Base-by-base conservation (phyloP, 2,888 invertebrate genomes). In the Brachynemurus nebulosus region DNA sequence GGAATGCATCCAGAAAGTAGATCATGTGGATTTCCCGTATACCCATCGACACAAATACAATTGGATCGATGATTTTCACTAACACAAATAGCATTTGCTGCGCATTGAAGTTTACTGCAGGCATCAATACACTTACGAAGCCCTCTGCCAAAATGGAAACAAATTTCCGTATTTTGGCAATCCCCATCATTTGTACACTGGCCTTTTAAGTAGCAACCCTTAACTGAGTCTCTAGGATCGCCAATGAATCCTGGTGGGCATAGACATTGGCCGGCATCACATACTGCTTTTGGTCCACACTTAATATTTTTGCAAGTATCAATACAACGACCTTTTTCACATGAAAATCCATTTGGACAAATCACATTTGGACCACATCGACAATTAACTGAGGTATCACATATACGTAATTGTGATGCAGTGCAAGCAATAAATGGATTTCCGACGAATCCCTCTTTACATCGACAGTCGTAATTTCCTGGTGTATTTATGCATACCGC, bases 401-500 rank as follows among this genome's bases (percentile, higher is more conserved):
- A 88, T 52, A 77, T 74, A 12, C 76, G 73, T 36, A 77, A 71
- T 52, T 79, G 75, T 17, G 83, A 69, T 57, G 76, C 71, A 34
- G 81, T 78, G 57, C 91, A 91, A 57, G 82, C 76, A 48, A 80
- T 73, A 57, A 89, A 90, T 0, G 92, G 91, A 71, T 92, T 90
- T 39, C 91, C 91, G 46, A 80, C 79, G 59, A 77, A 83, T 40
- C 80, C 80, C 49, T 83, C 82, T 58, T 84, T 80, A 59, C 95
- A 95, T 33, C 84, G 76, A 61, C 95, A 95, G 59, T 88, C 88
- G 60, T 80, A 93, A 54, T 84, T 80, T 42, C 93, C 93, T 11
- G 81, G 76, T 0, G 86, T 85, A 60, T 95, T 93, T 50, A 91
- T 82, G 58, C 95, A 95, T 35, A 82, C 80, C 1, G 93, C 90